Base-by-base conservation (phyloP, 1,140 invertebrate genomes). In the Planococcus citri region DNA sequence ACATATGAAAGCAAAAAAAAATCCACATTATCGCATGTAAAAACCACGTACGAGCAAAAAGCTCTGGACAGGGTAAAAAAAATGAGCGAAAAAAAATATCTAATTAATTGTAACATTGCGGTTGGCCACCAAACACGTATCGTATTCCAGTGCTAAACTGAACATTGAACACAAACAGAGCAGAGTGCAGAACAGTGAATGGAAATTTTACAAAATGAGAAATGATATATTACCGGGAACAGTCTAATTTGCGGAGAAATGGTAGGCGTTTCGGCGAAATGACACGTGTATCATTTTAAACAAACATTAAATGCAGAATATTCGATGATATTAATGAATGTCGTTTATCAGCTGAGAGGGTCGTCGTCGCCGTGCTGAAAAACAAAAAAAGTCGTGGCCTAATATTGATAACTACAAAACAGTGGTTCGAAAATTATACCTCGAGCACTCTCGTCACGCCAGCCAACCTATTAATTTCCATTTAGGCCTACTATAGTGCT, bases 221-320 rank as follows among this genome's bases (percentile, higher is more conserved):
- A 64, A 64, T 64, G 60, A 64, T 24, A 64, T 25, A 64, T 64
- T 2, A 64, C 60, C 60, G 60, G 4, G 20, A 27, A 64, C 60
- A 27, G 60, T 64, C 60, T 64, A 64, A 64, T 64, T 64, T 64
- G 60, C 60, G 60, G 20, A 24, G 60, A 64, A 64, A 64, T 64
- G 60, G 60, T 64, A 64, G 60, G 60, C 60, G 60, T 64, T 64
- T 25, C 60, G 60, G 25, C 60, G 20, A 64, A 64, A 64, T 27
- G 60, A 64, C 60, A 64, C 60, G 60, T 64, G 60, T 64, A 64
- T 64, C 60, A 64, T 64, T 64, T 64, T 64, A 64, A 25, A 25
- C 60, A 64, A 64, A 64, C 60, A 64, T 64, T 64, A 64, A 64
- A 64, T 64, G 60, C 60, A 64, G 60, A 64, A 64, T 64, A 64